Base-by-base conservation (phyloP, 2,888 invertebrate species). In the Pediacus dermestoides region DNA sequence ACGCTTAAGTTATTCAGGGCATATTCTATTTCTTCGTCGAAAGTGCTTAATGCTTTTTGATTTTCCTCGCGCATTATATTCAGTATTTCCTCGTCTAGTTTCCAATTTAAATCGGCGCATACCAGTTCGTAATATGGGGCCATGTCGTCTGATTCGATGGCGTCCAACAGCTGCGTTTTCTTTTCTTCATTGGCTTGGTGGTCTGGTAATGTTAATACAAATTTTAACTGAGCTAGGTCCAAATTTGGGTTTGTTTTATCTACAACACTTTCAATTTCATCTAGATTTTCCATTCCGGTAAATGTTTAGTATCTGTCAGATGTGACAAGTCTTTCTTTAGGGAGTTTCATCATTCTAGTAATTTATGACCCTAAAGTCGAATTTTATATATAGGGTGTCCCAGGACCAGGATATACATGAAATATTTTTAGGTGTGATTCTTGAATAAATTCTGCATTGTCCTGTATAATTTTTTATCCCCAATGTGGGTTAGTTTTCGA, bases 121-220 rank as follows among this genome's bases (percentile, higher is more conserved):
- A 80, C 67, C 37, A 74, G 71, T 61, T 78, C 75, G 62, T 82
- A 82, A 60, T 76, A 80, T 4, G 78, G 78, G 4, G 78, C 77
- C 82, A 82, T 82, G 53, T 73, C 64, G 68, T 75, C 70, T 34
- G 72, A 67, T 46, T 64, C 64, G 34, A 78, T 71, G 12, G 68
- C 71, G 22, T 71, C 68, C 42, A 75, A 42, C 1, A 79, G 58
- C 48, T 73, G 63, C 9, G 63, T 55, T 52, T 70, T 71, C 11
- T 74, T 53, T 2, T 58, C 63, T 37, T 63, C 58, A 49, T 78
- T 73, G 50, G 72, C 61, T 51, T 67, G 67, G 50, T 71, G 57
- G 26, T 74, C 73, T 3, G 72, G 68, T 39, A 73, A 60, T n/a
- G 61, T 58, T 15, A 81, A 59, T 30, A 74, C 55, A 60, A 78